phyloP scores from a whole-genome alignment of 2,113 vertebrate genomes.

The Mandrillus leucophaeus region DNA sequence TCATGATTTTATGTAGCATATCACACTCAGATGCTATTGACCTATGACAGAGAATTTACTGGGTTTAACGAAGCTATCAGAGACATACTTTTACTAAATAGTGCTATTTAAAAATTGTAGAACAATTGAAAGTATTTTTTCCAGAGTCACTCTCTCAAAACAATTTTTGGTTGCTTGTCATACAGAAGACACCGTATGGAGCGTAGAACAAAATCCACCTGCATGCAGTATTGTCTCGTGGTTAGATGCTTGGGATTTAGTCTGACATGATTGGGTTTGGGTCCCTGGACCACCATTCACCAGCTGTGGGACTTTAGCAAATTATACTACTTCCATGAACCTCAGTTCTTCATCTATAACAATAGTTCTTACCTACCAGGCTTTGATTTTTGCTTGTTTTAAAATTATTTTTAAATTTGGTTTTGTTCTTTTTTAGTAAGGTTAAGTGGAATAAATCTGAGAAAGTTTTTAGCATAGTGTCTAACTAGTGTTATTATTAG shows the following conservation, averaged over 20 bases:
- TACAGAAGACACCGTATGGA: background rate
- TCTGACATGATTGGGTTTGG: background rate
- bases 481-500: background rate
- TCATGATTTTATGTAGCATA: background rate
- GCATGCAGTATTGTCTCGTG: background rate
- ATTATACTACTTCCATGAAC: background rate
- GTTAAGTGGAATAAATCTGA: background rate
- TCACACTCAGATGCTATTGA: background rate
- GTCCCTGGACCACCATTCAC: background rate
- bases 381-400: background rate
- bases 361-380: background rate
- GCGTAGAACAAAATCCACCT: background rate
- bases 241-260: background rate
- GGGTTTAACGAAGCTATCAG: background rate
- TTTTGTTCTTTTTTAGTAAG: background rate
- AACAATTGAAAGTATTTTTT: constrained; percentile 39
- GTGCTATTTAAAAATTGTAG: background rate
- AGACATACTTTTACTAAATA: background rate
- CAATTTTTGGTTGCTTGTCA: background rate
- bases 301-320: background rate
- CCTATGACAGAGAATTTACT: background rate
- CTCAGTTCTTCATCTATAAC: background rate
- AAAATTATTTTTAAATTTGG: background rate
- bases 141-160: background rate
- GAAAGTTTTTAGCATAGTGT: background rate